These are phyloP conservation scores for Takifugu rubripes DNA, from an alignment of 2,797 vertebrate species.

Conservation along the genomic window DNA sequence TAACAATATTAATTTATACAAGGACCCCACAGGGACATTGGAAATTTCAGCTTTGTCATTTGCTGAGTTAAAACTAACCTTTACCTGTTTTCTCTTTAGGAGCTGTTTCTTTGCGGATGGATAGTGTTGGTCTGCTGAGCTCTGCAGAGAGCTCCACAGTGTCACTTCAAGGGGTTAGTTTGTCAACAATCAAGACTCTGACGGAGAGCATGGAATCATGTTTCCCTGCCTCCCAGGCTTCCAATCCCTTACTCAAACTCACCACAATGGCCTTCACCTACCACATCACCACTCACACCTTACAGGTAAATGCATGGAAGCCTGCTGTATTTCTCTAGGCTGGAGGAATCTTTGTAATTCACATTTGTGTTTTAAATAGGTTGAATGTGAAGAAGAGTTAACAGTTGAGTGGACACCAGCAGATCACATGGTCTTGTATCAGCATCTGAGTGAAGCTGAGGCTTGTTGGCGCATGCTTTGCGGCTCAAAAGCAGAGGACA, in stretches of 20 bases:
- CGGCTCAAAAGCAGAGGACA: constrained; percentile 19
- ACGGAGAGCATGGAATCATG: constrained; percentile 89
- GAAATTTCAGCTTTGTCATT: background rate
- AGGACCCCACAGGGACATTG: no score
- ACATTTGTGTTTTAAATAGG: constrained; percentile 43
- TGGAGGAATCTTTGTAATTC: background rate
- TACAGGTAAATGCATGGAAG: constrained; percentile 78
- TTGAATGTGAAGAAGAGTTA: constrained; percentile 80
- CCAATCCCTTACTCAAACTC: constrained; percentile 78
- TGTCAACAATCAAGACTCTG: constrained; percentile 84
- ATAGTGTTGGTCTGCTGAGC: constrained; percentile 78
- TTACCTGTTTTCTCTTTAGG: constrained; percentile 66
- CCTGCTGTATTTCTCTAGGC: background rate
- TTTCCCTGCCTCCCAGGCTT: constrained; percentile 80
- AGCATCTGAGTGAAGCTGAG: constrained; percentile 82
- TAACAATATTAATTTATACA: no score
- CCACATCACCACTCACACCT: constrained; percentile 79
- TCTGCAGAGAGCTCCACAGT: constrained; percentile 82
- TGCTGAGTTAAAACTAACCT: background rate
- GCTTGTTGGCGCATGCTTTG: constrained; percentile 76
- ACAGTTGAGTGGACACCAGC: constrained; percentile 85
- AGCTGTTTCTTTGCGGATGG: constrained; percentile 85
- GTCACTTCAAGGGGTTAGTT: constrained; percentile 82
- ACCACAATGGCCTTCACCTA: constrained; percentile 81
- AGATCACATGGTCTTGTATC: constrained; percentile 93